phyloP scores from a whole-genome alignment of 1,140 invertebrate species.

The Zaprionus gabonicus region DNA sequence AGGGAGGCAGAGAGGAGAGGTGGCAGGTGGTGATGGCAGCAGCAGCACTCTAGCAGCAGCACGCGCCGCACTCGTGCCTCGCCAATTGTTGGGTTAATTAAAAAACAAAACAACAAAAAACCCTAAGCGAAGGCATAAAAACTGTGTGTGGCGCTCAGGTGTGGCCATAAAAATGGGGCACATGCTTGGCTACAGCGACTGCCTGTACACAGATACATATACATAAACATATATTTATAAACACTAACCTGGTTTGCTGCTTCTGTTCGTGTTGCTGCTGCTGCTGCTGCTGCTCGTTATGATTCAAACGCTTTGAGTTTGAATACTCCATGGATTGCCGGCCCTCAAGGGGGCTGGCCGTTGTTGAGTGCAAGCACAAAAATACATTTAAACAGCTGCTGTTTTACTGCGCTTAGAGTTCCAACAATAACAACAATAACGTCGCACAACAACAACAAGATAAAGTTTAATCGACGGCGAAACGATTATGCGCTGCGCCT shows the following conservation, averaged over 20 bases:
- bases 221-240: conserved; percentile 9
- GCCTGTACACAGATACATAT: not conserved
- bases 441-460: conserved; percentile 9
- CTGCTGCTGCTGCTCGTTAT: conserved; percentile 54
- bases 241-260: conserved; percentile 69
- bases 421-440: conserved; percentile 37
- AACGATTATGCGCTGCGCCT: conserved; percentile 69
- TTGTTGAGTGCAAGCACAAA: conserved; percentile 71
- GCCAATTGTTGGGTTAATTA: conserved; percentile 77
- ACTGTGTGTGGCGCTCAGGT: conserved; percentile 56
- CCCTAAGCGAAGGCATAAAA: conserved; percentile 34
- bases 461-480: conserved; percentile 21
- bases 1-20: not conserved
- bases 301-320: conserved; percentile 78
- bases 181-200: conserved; percentile 7
- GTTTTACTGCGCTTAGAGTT: conserved; percentile 25
- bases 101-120: conserved; percentile 53
- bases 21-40: not conserved
- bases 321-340: conserved; percentile 84
- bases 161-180: conserved; percentile 73
- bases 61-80: conserved; percentile 29
- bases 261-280: conserved; percentile 35
- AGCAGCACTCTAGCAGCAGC: not conserved
- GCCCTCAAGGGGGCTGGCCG: conserved; percentile 84
- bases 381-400: conserved; percentile 84